These are phyloP conservation scores for Liodrosophila aerea DNA, from an alignment of 2,888 invertebrate species.

Conservation along the genomic window DNA sequence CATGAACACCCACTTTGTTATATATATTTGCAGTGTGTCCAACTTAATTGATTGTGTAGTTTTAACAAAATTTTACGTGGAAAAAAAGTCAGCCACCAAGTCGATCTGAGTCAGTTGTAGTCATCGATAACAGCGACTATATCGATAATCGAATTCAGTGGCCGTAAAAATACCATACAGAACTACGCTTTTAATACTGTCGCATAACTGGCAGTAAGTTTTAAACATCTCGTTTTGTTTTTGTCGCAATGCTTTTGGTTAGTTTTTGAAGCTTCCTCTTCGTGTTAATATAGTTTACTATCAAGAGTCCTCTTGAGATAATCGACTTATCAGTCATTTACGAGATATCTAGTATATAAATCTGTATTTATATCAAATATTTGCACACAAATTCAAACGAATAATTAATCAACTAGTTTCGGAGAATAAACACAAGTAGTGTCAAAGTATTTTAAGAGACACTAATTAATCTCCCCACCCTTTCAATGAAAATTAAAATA, in stretches of 20 bases:
- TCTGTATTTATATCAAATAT: background rate
- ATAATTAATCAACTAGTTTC: background rate
- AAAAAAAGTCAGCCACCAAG: slow-evolving; percentile 68
- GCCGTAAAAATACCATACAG: background rate
- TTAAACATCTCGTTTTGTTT: too few species aligned
- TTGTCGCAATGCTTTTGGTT: slow-evolving; percentile 1
- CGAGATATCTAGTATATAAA: too few species aligned
- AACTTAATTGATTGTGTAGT: slow-evolving; percentile 23
- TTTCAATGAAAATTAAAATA: slow-evolving; percentile 35
- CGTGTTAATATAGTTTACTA: background rate
- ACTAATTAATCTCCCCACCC: slow-evolving; percentile 15
- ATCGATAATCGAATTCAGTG: slow-evolving; percentile 21
- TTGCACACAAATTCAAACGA: background rate
- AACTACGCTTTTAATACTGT: slow-evolving; percentile 14
- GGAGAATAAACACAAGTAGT: too few species aligned
- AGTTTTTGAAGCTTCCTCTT: background rate
- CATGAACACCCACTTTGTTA: slow-evolving; percentile 24
- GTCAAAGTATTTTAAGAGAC: too few species aligned
- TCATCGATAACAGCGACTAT: slow-evolving; percentile 15
- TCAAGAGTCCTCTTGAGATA: slow-evolving; percentile 14
- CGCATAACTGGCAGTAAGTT: background rate
- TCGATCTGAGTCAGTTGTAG: slow-evolving; percentile 69
- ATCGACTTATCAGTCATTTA: background rate
- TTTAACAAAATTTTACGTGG: slow-evolving; percentile 48
- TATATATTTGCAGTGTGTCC: slow-evolving; percentile 9